Percentiles rank a stretch among this genome's conserved stretches.
Evolutionary conservation across 2,113 vertebrate genomes (phyloP).

Genomic region (Neofelis nebulosa): DNA sequence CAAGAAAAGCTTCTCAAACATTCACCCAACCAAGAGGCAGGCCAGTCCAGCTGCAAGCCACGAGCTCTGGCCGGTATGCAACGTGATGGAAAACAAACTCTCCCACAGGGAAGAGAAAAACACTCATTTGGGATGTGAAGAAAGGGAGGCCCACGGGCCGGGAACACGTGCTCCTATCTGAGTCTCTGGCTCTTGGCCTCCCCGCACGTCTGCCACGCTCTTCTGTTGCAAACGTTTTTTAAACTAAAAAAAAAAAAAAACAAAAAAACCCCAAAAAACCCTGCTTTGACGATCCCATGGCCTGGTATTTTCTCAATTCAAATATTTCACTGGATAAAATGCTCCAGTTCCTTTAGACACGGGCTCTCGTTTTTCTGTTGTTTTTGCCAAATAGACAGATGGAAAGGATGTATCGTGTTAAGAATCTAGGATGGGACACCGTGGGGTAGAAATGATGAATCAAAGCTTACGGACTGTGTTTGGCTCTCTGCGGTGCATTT

Average conservation of each 20-base stretch:
- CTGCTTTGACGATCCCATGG: constrained; percentile 74
- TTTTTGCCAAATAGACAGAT: constrained; percentile 79
- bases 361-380: constrained; percentile 71
- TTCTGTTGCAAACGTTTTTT: constrained; percentile 76
- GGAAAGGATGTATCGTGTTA: constrained; percentile 75
- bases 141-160: not conserved
- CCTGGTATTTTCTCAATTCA: constrained; percentile 79
- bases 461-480: constrained; percentile 53
- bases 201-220: constrained; percentile 58
- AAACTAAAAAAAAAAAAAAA: constrained; percentile 77
- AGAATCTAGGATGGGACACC: constrained; percentile 30
- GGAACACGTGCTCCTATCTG: not conserved
- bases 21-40: not conserved
- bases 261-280: constrained; percentile 54
- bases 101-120: constrained; percentile 54
- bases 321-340: constrained; percentile 68
- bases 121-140: not conserved
- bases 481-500: constrained; percentile 15
- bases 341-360: constrained; percentile 78
- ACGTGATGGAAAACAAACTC: not conserved
- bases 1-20: constrained; percentile 43
- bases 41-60: not conserved
- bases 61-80: not conserved
- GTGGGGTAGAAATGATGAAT: constrained; percentile 70
- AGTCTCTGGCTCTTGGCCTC: constrained; percentile 53